Conservation (phyloP, 2,113 vertebrate genomes). For the Vidua chalybeata region DNA sequence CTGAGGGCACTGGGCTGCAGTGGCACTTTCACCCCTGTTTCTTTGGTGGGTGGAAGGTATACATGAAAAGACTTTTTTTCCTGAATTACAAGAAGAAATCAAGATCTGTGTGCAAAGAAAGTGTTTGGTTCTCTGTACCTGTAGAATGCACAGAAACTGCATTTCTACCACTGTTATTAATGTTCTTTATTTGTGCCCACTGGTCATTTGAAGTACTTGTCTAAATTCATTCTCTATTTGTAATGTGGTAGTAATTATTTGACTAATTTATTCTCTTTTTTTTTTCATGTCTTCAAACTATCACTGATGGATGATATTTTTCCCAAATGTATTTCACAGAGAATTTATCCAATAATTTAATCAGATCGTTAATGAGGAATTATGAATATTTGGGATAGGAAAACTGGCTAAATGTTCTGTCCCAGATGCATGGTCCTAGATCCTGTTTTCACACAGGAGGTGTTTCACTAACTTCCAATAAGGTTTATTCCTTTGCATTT, state of each 20-base stretch:
- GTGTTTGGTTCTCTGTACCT: not conserved
- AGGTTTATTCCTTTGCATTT: not conserved
- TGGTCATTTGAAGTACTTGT: not conserved
- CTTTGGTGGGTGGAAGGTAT: not conserved
- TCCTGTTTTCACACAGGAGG: not conserved
- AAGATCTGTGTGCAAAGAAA: not conserved
- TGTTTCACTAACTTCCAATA: not conserved
- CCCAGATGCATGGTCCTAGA: not conserved
- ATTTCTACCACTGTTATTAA: not conserved
- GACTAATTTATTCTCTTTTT: not conserved
- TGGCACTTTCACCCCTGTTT: not conserved
- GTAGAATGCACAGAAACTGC: not conserved
- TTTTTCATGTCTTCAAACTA: not conserved
- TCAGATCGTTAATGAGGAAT: not conserved
- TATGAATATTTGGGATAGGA: not conserved
- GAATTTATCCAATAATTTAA: not conserved
- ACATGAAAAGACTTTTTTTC: not conserved
- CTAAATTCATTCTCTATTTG: not conserved
- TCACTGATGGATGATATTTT: not conserved
- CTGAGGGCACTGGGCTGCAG: not conserved
- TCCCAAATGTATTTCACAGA: not conserved
- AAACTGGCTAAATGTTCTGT: not conserved
- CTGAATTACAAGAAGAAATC: not conserved
- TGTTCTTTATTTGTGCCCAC: not conserved
- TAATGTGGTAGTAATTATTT: not conserved